phyloP scores from a whole-genome alignment of 2,797 vertebrate species.

The Acrossocheilus wenchowensis region DNA sequence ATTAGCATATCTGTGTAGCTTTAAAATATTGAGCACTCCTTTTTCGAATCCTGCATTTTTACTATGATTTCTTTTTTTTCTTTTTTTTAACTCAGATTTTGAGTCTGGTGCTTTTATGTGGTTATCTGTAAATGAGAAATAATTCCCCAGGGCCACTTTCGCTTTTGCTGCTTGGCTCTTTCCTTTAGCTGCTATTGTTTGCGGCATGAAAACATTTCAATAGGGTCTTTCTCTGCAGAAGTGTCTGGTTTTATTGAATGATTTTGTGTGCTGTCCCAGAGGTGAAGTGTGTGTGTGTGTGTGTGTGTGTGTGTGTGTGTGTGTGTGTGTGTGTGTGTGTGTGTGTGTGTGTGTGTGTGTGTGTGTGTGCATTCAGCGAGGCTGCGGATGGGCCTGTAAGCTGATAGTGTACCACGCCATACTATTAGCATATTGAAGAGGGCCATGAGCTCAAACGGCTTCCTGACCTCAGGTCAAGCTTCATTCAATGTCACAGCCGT shows the following conservation, averaged over 20 bases:
- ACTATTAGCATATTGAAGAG: slow-evolving; percentile 37
- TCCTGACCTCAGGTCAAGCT: slow-evolving; percentile 27
- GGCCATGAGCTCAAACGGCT: neutral
- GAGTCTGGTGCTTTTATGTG: slow-evolving; percentile 32
- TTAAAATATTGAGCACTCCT: neutral
- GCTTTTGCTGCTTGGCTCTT: slow-evolving; percentile 10
- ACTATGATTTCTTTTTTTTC: neutral
- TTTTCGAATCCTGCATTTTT: slow-evolving; percentile 20
- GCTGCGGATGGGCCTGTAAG: slow-evolving; percentile 19
- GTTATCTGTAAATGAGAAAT: slow-evolving; percentile 42
- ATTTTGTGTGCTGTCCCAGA: slow-evolving; percentile 26
- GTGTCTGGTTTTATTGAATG: slow-evolving; percentile 43
- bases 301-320: slow-evolving; percentile 41
- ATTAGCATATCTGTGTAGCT: slow-evolving; percentile 3
- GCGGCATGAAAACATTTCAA: slow-evolving; percentile 41
- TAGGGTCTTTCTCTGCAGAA: slow-evolving; percentile 42
- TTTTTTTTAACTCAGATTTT: neutral
- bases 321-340: slow-evolving; percentile 47
- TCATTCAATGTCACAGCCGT: neutral
- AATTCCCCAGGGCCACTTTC: slow-evolving; percentile 47
- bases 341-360: slow-evolving; percentile 47
- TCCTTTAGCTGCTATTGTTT: slow-evolving; percentile 44
- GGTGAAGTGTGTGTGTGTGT: slow-evolving; percentile 38
- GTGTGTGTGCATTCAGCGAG: neutral
- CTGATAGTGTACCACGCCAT: slow-evolving; percentile 31